A percentile compares a stretch with the other conserved stretches of the same genome.
Conservation (phyloP, 2,888 invertebrate genomes). For the Drosophila flavopinicola region DNA sequence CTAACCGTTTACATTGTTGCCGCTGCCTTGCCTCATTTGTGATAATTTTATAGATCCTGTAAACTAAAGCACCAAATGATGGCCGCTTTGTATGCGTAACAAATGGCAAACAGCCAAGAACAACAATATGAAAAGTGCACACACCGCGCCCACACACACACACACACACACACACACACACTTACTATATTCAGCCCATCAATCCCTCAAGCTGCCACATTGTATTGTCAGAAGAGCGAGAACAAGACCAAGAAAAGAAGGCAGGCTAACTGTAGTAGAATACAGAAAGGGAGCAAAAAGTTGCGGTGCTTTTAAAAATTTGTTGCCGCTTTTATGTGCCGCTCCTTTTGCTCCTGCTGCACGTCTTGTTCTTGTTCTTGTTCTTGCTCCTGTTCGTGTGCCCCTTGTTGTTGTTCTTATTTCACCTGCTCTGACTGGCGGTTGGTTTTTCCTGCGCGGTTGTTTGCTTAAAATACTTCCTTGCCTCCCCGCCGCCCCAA, state of each 20-base stretch:
- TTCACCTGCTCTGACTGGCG: conserved; percentile 17
- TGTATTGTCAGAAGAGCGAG: conserved; percentile 29
- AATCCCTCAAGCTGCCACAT: conserved; percentile 49
- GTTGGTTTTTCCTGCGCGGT: conserved; percentile 20
- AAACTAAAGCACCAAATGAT: conserved; percentile 63
- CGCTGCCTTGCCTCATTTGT: conserved; percentile 48
- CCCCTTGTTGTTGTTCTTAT: conserved; percentile 7
- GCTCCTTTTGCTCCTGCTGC: not conserved
- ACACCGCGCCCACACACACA: conserved; percentile 18
- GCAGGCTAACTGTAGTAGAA: not conserved
- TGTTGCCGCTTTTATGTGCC: conserved; percentile 41
- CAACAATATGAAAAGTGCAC: conserved; percentile 42
- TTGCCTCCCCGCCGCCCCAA: not conserved
- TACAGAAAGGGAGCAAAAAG: conserved; percentile 5
- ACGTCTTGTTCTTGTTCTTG: conserved; percentile 1
- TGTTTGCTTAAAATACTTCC: conserved; percentile 40
- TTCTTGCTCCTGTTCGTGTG: not conserved
- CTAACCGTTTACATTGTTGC: conserved; percentile 59
- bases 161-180: conserved; percentile 3
- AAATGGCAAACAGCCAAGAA: conserved; percentile 45
- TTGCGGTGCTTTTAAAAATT: conserved; percentile 33
- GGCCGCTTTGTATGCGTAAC: conserved; percentile 52
- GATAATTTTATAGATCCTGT: conserved; percentile 73
- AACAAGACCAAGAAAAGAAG: not conserved
- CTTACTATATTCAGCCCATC: conserved; percentile 17